Conservation (phyloP, 2,888 invertebrate species). For the Pristionchus mayeri region DNA sequence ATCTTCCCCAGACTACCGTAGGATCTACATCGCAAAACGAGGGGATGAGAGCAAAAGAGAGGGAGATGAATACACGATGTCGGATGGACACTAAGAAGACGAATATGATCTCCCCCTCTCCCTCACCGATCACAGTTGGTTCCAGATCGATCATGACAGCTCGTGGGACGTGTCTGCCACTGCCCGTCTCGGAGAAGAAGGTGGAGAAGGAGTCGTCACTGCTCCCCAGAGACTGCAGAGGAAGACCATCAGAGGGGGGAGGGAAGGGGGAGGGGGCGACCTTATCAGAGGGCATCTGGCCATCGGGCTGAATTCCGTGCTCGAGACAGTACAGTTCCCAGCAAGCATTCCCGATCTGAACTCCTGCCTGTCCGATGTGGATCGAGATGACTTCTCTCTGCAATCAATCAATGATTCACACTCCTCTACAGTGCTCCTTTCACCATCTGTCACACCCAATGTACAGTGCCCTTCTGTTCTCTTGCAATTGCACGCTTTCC, state of each 20-base stretch:
- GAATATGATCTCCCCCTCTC: no score
- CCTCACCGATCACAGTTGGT: slow-evolving; percentile 92
- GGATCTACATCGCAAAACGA: not conserved
- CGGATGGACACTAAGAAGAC: no score
- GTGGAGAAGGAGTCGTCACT: slow-evolving; percentile 92
- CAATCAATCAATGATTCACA: slow-evolving; percentile 19
- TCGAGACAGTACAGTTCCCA: no score
- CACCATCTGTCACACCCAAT: not conserved
- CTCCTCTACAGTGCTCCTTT: not conserved
- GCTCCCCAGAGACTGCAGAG: slow-evolving; percentile 73
- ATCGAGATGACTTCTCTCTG: slow-evolving; percentile 49
- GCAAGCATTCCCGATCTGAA: no score
- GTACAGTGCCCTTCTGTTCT: slow-evolving; percentile 5
- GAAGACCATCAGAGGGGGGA: not conserved
- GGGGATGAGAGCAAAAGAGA: not conserved
- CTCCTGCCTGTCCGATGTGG: slow-evolving; percentile 78
- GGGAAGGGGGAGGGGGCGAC: not conserved
- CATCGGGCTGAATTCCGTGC: slow-evolving; percentile 80
- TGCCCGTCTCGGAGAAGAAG: slow-evolving; percentile 87
- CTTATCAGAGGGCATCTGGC: slow-evolving; percentile 70
- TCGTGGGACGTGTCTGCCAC: slow-evolving; percentile 95
- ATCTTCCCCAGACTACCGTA: slow-evolving; percentile 27
- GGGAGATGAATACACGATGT: not conserved
- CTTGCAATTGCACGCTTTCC: not conserved
- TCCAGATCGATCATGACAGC: slow-evolving; percentile 96